Conservation (phyloP, 2,797 vertebrate genomes). For the Tinamus major region DNA sequence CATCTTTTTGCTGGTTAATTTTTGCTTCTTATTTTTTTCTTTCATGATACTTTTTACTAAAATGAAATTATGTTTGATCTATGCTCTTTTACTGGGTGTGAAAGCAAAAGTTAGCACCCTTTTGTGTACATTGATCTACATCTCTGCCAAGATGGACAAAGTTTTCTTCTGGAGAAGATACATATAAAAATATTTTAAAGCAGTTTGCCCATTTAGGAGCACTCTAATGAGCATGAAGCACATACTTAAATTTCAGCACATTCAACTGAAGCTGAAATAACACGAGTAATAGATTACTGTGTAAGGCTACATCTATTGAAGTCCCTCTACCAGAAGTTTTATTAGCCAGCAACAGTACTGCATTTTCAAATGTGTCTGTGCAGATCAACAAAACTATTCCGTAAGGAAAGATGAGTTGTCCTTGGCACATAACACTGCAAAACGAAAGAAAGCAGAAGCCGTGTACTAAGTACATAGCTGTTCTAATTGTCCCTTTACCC, state of each 20-base stretch:
- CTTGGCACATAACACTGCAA: neutral
- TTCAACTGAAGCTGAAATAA: neutral
- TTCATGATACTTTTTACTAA: neutral
- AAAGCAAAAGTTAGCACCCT: neutral
- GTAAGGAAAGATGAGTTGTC: neutral
- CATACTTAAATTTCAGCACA: neutral
- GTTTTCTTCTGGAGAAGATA: neutral
- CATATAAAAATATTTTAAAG: neutral
- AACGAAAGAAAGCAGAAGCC: neutral
- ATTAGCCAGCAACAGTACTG: neutral
- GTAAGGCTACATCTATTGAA: too few relatives aligned
- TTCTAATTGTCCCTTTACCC: neutral
- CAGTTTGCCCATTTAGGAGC: neutral
- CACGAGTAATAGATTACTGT: too few relatives aligned
- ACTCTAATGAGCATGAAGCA: neutral
- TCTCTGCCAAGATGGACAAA: neutral
- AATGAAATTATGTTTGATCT: neutral
- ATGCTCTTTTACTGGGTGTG: neutral
- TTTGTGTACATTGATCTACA: neutral
- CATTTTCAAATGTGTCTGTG: neutral
- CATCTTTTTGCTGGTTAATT: neutral
- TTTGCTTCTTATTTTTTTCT: neutral
- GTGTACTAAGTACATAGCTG: rapidly evolving
- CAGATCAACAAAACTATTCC: neutral
- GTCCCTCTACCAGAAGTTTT: neutral